Conservation (phyloP, 35 echinoderm and acorn worm species). For the Ophiothrix spiculata region DNA sequence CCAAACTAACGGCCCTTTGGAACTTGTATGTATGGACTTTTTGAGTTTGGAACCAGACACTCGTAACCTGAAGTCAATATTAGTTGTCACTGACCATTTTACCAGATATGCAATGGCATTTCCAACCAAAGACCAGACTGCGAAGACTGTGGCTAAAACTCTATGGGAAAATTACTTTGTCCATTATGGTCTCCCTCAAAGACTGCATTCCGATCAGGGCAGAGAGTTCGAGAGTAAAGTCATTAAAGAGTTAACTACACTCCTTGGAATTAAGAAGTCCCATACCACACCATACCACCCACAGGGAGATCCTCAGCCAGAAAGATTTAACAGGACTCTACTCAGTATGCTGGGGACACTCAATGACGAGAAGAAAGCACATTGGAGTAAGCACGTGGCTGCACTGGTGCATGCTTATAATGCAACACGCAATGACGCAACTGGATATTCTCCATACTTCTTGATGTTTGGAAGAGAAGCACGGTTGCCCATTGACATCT, state of each 20-base stretch:
- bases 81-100: constrained; percentile 35
- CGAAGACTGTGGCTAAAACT: constrained; percentile 24
- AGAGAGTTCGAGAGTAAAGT: constrained; percentile 49
- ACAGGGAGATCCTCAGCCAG: constrained; percentile 44
- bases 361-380: constrained; percentile 26
- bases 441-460: constrained; percentile 44
- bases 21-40: constrained; percentile 64
- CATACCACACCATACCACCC: constrained; percentile 48
- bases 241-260: constrained; percentile 19
- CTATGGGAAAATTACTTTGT: constrained; percentile 49
- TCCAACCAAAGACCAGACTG: constrained; percentile 54
- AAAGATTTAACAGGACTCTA: constrained; percentile 49
- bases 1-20: constrained; percentile 30
- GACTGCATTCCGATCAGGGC: constrained; percentile 58
- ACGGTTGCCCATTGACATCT: constrained; percentile 19
- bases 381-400: constrained; percentile 45
- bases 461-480: constrained; percentile 64
- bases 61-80: not conserved
- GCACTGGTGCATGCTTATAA: constrained; percentile 64
- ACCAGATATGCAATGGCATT: constrained; percentile 50
- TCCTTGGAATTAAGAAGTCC: constrained; percentile 26
- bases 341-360: constrained; percentile 50
- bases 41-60: constrained; percentile 39
- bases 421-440: constrained; percentile 33
- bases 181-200: constrained; percentile 44